Evolutionary conservation across 2,797 vertebrate species (phyloP).

Genomic region (Xenopus petersii): DNA sequence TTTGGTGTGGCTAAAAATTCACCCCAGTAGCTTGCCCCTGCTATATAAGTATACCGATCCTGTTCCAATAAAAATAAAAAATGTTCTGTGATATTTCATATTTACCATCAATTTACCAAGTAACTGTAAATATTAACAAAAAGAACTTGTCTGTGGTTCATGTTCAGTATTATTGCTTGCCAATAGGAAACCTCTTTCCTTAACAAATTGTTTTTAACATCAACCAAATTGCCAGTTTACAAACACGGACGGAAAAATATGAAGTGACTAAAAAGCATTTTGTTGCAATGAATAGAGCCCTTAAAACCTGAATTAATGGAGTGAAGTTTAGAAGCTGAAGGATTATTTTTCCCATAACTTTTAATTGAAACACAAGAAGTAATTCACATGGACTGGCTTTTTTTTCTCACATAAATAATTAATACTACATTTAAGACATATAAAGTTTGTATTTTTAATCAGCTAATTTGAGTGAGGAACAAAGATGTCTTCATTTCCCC

Average conservation of each 20-base stretch:
- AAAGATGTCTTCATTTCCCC: slow-evolving; percentile 72
- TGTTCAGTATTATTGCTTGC: slow-evolving; percentile 27
- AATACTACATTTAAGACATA: slow-evolving; percentile 70
- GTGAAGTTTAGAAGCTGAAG: slow-evolving; percentile 57
- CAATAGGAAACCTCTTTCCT: slow-evolving; percentile 44
- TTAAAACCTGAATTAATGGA: slow-evolving; percentile 56
- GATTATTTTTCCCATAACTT: slow-evolving; percentile 62
- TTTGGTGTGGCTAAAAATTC: no score
- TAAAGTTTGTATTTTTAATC: slow-evolving; percentile 67
- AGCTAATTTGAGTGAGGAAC: slow-evolving; percentile 71
- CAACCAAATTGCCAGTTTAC: slow-evolving; percentile 41
- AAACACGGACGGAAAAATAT: slow-evolving; percentile 46
- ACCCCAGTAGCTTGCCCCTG: no score
- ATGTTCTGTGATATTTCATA: slow-evolving; percentile 34
- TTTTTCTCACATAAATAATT: slow-evolving; percentile 70
- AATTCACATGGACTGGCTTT: slow-evolving; percentile 65
- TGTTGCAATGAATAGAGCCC: slow-evolving; percentile 46
- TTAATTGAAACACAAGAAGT: slow-evolving; percentile 61
- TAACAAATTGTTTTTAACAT: slow-evolving; percentile 47
- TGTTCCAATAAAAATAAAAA: slow-evolving; percentile 26
- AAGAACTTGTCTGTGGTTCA: slow-evolving; percentile 12
- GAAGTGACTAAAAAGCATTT: slow-evolving; percentile 48
- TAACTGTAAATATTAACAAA: background rate
- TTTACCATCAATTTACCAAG: slow-evolving; percentile 19
- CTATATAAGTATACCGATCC: background rate